Evolutionary conservation across 2,888 invertebrate genomes (phyloP).

Genomic region (Polydrusus cervinus): DNA sequence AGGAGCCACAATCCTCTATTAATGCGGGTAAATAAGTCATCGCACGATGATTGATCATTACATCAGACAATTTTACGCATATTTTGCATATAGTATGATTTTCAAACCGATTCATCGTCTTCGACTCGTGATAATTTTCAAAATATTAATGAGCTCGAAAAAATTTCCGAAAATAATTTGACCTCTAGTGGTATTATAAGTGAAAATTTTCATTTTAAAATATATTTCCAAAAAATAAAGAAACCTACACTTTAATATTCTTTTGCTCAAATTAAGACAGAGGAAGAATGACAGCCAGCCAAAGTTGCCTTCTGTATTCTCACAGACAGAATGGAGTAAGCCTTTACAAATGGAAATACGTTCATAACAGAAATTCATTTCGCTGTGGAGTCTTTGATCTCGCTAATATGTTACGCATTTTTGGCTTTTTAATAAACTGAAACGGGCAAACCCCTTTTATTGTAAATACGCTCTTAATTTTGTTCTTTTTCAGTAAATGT

Average conservation of each 20-base stretch:
- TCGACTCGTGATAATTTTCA: no score
- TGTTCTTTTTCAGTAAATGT: slow-evolving; percentile 10
- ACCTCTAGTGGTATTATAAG: no score
- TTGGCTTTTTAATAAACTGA: slow-evolving; percentile 64
- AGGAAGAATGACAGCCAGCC: background rate
- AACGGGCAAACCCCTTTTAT: slow-evolving; percentile 34
- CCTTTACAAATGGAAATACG: slow-evolving; percentile 57
- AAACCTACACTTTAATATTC: slow-evolving; percentile 17
- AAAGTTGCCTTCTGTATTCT: slow-evolving; percentile 10
- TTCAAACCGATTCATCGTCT: no score
- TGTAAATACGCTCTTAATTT: slow-evolving; percentile 17
- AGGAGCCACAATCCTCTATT: no score
- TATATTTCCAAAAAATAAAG: background rate
- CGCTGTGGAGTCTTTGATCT: slow-evolving; percentile 61
- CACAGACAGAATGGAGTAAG: slow-evolving; percentile 3
- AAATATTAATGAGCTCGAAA: no score
- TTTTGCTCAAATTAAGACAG: background rate
- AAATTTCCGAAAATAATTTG: no score
- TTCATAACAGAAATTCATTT: slow-evolving; percentile 64
- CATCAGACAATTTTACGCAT: no score
- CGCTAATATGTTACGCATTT: slow-evolving; percentile 58
- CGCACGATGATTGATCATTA: no score
- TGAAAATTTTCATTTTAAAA: no score
- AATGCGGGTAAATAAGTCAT: no score
- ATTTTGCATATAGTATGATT: no score